Percentiles rank a stretch among this genome's conserved stretches.
phyloP scores from a whole-genome alignment of 2,888 invertebrate species.

The Dynastes grantii region DNA sequence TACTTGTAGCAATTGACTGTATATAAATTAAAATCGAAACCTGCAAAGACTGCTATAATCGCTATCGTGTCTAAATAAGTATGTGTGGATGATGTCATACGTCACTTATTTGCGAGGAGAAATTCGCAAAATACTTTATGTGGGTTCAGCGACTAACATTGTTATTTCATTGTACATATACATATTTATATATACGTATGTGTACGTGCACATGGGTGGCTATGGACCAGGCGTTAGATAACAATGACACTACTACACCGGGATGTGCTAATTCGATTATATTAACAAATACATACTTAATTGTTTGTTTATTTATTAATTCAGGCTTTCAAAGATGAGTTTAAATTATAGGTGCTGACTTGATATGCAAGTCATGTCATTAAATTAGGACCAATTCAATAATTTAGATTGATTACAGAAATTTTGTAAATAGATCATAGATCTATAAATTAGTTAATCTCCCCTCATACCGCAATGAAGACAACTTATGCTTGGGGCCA shows the following conservation, averaged over 20 bases:
- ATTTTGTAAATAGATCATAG: too few species aligned
- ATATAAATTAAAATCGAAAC: too few species aligned
- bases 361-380: too few species aligned
- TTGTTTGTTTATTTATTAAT: not conserved
- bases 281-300: not conserved
- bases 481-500: too few species aligned
- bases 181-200: not conserved
- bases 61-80: slow-evolving; percentile 34
- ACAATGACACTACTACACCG: not conserved
- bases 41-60: not conserved
- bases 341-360: not conserved
- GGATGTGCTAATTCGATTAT: not conserved
- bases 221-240: too few species aligned
- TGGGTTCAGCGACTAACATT: slow-evolving; percentile 16
- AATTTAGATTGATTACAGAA: too few species aligned
- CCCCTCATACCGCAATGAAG: too few species aligned
- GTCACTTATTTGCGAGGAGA: slow-evolving; percentile 28
- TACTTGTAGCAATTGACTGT: not conserved
- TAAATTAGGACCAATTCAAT: too few species aligned
- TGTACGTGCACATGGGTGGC: too few species aligned
- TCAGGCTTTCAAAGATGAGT: not conserved
- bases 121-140: slow-evolving; percentile 25
- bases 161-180: not conserved
- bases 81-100: slow-evolving; percentile 17
- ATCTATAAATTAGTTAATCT: too few species aligned